Percentiles rank a stretch among this genome's conserved stretches.
Evolutionary conservation across 1,140 invertebrate genomes (phyloP).

Genomic region (Brachystomella parvula): DNA sequence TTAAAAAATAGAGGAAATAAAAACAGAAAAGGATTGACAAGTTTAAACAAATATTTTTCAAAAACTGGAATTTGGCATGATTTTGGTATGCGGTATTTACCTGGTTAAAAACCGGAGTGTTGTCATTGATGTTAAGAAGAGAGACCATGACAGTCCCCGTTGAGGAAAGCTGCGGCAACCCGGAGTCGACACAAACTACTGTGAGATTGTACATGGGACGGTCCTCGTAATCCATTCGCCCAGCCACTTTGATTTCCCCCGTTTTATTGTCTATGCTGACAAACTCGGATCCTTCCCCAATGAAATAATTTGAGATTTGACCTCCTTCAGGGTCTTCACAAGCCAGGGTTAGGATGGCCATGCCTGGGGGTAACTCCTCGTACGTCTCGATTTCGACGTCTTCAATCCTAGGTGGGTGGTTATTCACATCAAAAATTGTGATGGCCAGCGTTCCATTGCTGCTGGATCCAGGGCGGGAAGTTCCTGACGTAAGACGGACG

Average conservation of each 20-base stretch:
- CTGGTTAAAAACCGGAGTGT: conserved; percentile 44
- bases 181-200: conserved; percentile 46
- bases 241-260: conserved; percentile 67
- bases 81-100: not conserved
- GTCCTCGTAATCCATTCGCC: conserved; percentile 47
- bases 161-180: conserved; percentile 45
- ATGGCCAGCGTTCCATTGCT: conserved; percentile 28
- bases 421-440: conserved; percentile 35
- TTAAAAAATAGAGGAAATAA: conserved; percentile 15
- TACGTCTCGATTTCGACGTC: conserved; percentile 36
- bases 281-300: conserved; percentile 48
- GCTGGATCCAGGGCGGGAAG: conserved; percentile 8
- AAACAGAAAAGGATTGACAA: not conserved
- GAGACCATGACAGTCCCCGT: conserved; percentile 45
- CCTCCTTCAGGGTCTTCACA: conserved; percentile 72
- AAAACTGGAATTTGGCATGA: not conserved
- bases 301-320: conserved; percentile 32
- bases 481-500: conserved; percentile 25
- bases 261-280: conserved; percentile 62
- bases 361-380: conserved; percentile 50
- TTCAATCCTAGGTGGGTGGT: conserved; percentile 28
- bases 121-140: conserved; percentile 49
- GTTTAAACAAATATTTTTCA: not conserved
- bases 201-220: conserved; percentile 42
- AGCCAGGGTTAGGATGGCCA: conserved; percentile 60